Evolutionary conservation across 2,797 vertebrate genomes (phyloP), one percentile per base, ranked within the genome.

Genomic region (Cryptoprocta ferox): DNA sequence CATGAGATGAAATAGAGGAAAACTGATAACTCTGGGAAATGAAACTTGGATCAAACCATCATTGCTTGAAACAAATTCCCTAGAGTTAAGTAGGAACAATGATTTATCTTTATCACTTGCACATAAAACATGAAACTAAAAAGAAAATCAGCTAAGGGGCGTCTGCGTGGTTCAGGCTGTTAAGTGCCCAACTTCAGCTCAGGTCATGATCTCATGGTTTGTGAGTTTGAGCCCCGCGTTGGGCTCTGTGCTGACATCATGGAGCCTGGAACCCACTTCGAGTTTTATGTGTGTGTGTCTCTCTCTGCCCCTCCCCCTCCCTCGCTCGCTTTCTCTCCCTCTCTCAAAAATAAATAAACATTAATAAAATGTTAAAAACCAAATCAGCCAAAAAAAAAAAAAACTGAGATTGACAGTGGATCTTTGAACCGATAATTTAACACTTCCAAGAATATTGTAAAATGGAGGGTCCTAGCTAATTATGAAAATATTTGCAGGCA

Each of bases 11-110:
- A 94, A 70, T 18, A 50, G 2, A 93, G 68, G 78, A 82, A 97
- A 96, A 37, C 0, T 63, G n/a, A 71, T 89, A 92, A 91, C 76
- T 80, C 32, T 73, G 94, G 65, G 93, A 96, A 95, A 94, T 90
- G 39, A 97, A 97, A 81, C n/a, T 48, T 94, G 79, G 45, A 89
- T 84, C 65, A 94, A 89, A 86, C n/a, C 28, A 71, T 56, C 63
- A 45, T 19, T 56, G 30, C 37, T 94, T 56, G 35, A 93, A 89
- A 93, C 1, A 5, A 83, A 95, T 70, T 89, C 9, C 9, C 35
- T 53, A 50, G 32, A 90, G 87, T n/a, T 82, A 30, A 85, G 13
- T 63, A 73, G 35, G 21, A 91, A 83, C 26, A 90, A 56, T 76
- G 37, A 92, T 56, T 95, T 81, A 91, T 16, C n/a, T 80, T 94